Conservation (phyloP, 2,888 invertebrate genomes). For the Idaea straminata region DNA sequence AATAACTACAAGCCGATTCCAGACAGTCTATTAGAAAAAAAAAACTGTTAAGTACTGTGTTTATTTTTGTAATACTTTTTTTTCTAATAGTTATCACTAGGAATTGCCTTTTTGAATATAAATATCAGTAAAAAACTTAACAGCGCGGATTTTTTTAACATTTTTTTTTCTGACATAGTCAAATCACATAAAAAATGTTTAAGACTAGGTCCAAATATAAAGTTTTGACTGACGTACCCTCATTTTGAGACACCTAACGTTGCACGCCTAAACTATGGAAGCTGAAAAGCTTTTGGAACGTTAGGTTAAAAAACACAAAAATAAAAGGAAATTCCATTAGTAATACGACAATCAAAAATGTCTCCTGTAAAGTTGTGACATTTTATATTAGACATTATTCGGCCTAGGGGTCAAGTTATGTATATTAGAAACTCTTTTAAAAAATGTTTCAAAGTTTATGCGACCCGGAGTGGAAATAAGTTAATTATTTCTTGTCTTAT, state of each 20-base stretch:
- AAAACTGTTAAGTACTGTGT: not conserved
- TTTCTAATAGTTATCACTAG: slow-evolving; percentile 4
- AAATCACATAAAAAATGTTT: not conserved
- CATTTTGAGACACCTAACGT: not conserved
- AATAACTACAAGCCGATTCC: not conserved
- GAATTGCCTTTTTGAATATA: slow-evolving; percentile 31
- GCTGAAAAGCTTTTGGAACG: not conserved
- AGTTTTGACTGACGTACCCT: not conserved
- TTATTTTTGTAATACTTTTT: not conserved
- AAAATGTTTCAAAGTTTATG: not conserved
- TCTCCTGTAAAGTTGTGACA: too few species aligned
- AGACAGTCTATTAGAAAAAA: not conserved
- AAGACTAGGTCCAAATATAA: too few species aligned
- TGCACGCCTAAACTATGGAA: not conserved
- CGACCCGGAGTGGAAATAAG: not conserved
- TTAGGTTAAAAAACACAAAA: not conserved
- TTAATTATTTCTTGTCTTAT: not conserved
- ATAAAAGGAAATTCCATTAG: not conserved
- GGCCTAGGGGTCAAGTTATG: too few species aligned
- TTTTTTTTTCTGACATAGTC: not conserved
- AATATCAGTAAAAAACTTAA: slow-evolving; percentile 41
- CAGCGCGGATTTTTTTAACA: slow-evolving; percentile 24
- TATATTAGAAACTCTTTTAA: too few species aligned
- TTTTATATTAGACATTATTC: too few species aligned
- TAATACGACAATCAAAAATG: slow-evolving; percentile 18